Percentiles rank a stretch among this genome's conserved stretches.
These are phyloP conservation scores for Acrossocheilus wenchowensis DNA, from an alignment of 2,797 vertebrate genomes.

Conservation along the genomic window DNA sequence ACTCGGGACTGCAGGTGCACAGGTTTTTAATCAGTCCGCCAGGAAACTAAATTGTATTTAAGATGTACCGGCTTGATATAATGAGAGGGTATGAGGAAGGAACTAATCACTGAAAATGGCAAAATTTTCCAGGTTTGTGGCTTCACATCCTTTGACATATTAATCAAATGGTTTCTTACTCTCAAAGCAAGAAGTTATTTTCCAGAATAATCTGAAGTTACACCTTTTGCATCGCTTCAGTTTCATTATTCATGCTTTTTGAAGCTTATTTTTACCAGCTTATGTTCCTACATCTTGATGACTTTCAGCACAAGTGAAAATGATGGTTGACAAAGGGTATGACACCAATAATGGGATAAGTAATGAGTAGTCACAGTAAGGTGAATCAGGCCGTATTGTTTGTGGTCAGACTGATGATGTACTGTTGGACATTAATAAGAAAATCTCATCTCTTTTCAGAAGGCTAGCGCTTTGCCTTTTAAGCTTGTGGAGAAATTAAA, in stretches of 20 bases:
- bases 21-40: neutral
- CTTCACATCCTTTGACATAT: neutral
- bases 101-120: neutral
- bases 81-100: neutral
- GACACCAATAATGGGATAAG: conserved; percentile 36
- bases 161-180: neutral
- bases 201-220: neutral
- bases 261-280: neutral
- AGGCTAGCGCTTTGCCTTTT: neutral
- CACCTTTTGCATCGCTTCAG: neutral
- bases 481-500: conserved; percentile 29
- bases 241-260: neutral
- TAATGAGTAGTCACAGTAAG: conserved; percentile 36
- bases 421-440: conserved; percentile 24
- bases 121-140: neutral
- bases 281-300: neutral
- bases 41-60: conserved; percentile 8
- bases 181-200: neutral
- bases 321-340: conserved; percentile 32
- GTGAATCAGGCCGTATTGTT: conserved; percentile 40
- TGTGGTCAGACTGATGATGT: conserved; percentile 33
- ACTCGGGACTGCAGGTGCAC: neutral
- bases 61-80: neutral
- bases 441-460: conserved; percentile 36
- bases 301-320: conserved; percentile 10